phyloP scores from a whole-genome alignment of 2,113 vertebrate species.

The Mesitornis unicolor region DNA sequence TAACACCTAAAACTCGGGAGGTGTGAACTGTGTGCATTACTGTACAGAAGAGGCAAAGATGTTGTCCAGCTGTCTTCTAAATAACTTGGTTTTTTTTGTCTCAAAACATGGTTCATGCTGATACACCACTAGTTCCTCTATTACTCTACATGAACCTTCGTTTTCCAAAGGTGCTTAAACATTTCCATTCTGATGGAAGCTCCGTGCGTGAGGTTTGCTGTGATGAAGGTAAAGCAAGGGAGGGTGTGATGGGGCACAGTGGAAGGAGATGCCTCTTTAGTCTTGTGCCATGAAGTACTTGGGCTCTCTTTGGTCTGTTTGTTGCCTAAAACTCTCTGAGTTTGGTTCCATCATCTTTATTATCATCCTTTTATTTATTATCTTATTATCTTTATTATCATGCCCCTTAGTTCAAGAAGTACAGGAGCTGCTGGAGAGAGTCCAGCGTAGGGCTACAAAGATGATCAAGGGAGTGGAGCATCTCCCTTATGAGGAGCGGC shows the following conservation, averaged over 20 bases:
- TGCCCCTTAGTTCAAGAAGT: too few relatives aligned
- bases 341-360: not conserved
- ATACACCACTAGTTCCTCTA: not conserved
- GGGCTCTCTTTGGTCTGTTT: not conserved
- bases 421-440: too few relatives aligned
- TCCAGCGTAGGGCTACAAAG: too few relatives aligned
- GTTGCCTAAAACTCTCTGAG: not conserved
- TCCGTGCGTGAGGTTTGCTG: fast-evolving
- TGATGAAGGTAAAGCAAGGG: not conserved
- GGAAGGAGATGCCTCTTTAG: not conserved
- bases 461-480: too few relatives aligned
- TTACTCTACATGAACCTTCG: not conserved
- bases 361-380: too few relatives aligned
- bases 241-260: not conserved
- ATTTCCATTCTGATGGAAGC: not conserved
- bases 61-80: not conserved
- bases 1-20: not conserved
- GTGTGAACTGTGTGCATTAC: not conserved
- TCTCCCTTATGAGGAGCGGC: too few relatives aligned
- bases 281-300: not conserved
- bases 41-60: not conserved
- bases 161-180: not conserved
- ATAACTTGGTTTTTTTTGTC: not conserved
- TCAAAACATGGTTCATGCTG: not conserved
- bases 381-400: too few relatives aligned